Evolutionary conservation across 2,797 vertebrate species (phyloP).

Genomic region (Discoglossus pictus): DNA sequence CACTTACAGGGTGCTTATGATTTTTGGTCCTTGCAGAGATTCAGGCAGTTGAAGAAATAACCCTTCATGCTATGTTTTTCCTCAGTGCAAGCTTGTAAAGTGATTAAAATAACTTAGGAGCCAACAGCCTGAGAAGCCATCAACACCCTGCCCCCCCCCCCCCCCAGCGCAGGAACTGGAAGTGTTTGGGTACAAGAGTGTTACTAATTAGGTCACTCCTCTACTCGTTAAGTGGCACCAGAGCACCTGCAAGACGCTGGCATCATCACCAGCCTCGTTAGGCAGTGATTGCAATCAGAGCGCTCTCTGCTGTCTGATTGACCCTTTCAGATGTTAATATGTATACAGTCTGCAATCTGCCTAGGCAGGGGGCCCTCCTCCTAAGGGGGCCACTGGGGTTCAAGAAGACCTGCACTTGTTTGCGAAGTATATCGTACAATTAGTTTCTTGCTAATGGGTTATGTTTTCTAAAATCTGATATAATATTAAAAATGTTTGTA

Average conservation of each 20-base stretch:
- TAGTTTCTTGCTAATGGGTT: no score
- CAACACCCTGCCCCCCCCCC: slow-evolving; percentile 16
- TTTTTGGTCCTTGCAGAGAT: no score
- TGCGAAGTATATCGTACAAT: no score
- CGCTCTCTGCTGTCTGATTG: slow-evolving; percentile 37
- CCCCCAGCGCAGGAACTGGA: slow-evolving; percentile 4
- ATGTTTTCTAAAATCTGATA: no score
- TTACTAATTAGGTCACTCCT: slow-evolving; percentile 45
- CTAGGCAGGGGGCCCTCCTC: slow-evolving; percentile 1
- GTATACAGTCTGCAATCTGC: slow-evolving; percentile 9
- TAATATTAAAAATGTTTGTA: no score
- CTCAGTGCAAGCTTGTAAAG: background rate
- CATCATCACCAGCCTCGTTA: slow-evolving; percentile 33
- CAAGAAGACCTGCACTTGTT: no score
- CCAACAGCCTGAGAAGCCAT: slow-evolving; percentile 26
- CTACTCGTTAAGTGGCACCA: slow-evolving; percentile 31
- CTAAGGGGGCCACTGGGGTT: background rate
- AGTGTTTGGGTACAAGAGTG: slow-evolving; percentile 38
- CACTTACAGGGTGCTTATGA: no score
- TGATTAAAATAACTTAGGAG: slow-evolving; percentile 16
- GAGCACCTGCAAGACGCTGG: slow-evolving; percentile 42
- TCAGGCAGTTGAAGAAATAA: no score
- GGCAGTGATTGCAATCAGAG: slow-evolving; percentile 47
- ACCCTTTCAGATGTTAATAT: slow-evolving; percentile 44
- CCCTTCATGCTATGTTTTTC: background rate